These are phyloP conservation scores for Heteronetta atricapilla DNA, from an alignment of 2,113 vertebrate genomes.

Conservation along the genomic window DNA sequence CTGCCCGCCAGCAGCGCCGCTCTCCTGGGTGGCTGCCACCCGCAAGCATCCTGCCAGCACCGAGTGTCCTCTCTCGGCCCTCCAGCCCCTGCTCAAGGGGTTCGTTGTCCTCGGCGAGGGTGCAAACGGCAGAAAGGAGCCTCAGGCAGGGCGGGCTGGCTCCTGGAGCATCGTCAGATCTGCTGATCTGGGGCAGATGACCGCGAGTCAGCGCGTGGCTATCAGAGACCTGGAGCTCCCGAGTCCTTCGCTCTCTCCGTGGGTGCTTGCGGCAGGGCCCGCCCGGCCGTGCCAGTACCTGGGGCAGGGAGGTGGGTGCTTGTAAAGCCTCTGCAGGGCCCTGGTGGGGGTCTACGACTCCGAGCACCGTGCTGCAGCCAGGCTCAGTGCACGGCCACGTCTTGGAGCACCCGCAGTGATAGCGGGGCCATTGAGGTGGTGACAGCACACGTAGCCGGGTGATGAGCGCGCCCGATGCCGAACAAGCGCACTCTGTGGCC, in stretches of 20 bases:
- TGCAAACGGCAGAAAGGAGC: background rate
- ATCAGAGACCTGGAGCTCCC: background rate
- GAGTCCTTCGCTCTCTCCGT: background rate
- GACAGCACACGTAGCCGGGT: background rate
- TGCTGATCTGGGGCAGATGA: background rate
- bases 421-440: background rate
- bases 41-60: fast-evolving
- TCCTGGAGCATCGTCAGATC: background rate
- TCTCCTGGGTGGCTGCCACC: background rate
- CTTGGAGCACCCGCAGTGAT: background rate
- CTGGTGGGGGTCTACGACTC: too few relatives aligned
- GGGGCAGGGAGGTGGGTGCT: background rate
- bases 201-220: background rate
- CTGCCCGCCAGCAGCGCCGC: background rate
- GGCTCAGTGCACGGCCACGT: fast-evolving
- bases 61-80: background rate
- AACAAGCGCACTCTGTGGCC: background rate
- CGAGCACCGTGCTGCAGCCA: fast-evolving
- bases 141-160: background rate
- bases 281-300: background rate
- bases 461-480: fast-evolving
- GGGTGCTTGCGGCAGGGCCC: background rate
- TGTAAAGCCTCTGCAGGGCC: background rate
- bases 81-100: background rate
- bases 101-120: background rate